These are phyloP conservation scores for Corythornis cristatus DNA, from an alignment of 2,113 vertebrate species.

Conservation along the genomic window DNA sequence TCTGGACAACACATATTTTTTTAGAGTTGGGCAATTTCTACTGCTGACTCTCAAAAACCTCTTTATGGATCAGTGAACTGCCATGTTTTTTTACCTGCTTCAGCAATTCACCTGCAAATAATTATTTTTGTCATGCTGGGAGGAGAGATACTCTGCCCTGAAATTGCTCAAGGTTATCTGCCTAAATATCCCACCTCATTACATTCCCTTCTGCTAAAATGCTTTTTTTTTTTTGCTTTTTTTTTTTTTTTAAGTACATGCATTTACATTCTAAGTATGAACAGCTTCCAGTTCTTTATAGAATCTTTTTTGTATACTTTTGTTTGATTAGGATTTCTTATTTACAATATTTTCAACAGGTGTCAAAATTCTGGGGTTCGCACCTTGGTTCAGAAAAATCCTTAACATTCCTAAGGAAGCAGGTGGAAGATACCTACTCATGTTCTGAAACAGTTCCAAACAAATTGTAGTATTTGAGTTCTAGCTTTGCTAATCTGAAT, in stretches of 20 bases:
- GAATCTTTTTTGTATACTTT: not conserved
- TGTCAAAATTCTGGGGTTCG: not conserved
- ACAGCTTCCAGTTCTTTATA: not conserved
- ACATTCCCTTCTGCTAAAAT: not conserved
- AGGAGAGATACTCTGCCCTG: constrained; percentile 8
- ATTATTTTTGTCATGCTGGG: not conserved
- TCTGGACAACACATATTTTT: not conserved
- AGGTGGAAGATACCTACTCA: not conserved
- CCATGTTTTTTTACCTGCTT: not conserved
- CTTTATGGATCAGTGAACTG: not conserved
- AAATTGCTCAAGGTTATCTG: constrained; percentile 3
- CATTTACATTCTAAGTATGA: not conserved
- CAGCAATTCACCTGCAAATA: constrained; percentile 17
- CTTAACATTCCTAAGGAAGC: not conserved
- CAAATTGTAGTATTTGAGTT: fast-evolving
- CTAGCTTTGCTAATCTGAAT: not conserved
- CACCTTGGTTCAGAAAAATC: not conserved
- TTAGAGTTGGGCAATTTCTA: not conserved
- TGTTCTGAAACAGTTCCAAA: not conserved
- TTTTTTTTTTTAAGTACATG: not conserved
- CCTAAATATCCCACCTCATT: not conserved
- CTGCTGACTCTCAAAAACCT: not conserved
- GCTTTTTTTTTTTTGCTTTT: not conserved
- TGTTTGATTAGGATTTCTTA: not conserved
- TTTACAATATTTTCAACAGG: not conserved